A percentile compares a stretch with the other conserved stretches of the same genome.
phyloP scores from a whole-genome alignment of 2,113 vertebrate genomes.

The Pluvialis apricaria region DNA sequence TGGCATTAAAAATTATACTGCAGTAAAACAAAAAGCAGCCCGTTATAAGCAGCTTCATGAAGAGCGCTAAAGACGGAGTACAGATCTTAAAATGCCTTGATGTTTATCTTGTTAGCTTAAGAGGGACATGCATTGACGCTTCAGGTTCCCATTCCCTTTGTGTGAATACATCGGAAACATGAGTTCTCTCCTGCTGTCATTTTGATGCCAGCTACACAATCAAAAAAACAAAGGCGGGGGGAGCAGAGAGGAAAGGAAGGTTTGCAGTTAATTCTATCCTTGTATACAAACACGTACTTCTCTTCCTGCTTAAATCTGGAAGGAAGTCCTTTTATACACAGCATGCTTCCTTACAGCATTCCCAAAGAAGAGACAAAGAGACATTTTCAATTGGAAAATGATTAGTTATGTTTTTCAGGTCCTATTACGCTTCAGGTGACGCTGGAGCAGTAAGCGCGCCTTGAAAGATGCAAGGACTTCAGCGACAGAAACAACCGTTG shows the following conservation, averaged over 20 bases:
- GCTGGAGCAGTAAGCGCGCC: neutral
- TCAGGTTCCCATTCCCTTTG: neutral
- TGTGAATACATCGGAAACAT: neutral
- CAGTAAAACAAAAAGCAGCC: neutral
- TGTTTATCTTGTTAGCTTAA: neutral
- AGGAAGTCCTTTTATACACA: constrained; percentile 13
- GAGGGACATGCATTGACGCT: neutral
- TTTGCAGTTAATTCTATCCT: neutral
- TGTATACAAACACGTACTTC: neutral
- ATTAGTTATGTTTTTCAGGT: neutral
- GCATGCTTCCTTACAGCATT: neutral
- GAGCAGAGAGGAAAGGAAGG: neutral
- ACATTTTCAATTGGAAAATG: neutral
- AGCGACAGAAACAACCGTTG: neutral
- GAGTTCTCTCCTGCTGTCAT: neutral
- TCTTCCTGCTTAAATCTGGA: neutral
- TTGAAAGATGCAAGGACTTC: neutral
- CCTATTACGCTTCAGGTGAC: neutral
- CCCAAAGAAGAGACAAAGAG: neutral
- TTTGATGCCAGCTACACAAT: neutral
- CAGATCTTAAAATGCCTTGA: neutral
- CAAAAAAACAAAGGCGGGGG: neutral
- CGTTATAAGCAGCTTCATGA: neutral
- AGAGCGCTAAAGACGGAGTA: neutral
- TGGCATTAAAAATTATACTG: neutral